Base-by-base conservation (phyloP, 2,113 vertebrate species). In the Argyrosomus japonicus region DNA sequence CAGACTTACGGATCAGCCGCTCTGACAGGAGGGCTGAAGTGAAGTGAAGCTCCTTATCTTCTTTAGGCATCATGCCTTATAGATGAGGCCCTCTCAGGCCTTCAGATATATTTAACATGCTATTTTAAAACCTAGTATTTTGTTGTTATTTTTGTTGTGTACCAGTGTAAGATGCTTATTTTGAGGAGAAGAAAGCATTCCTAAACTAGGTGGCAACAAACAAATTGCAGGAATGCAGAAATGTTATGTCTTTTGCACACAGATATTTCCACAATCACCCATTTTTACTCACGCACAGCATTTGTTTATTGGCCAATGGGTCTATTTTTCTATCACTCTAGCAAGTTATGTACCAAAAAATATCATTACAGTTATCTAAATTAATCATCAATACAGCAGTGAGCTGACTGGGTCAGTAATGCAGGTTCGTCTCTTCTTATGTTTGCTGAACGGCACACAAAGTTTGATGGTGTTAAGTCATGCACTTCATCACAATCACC, bases 41-140 rank as follows among this genome's bases (percentile, higher is more conserved):
- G 85, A 88, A 61, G 65, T 81, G 83, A 89, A 89, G 75, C 81
- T 84, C 54, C 74, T 92, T 88, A 92, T 91, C 85, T 83, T 87
- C 86, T 93, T 92, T 91, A 84, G 62, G 19, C 69, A 79, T 83
- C 60, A 12, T 48, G 51, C 36, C 62, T 82, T 63, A 69, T 21
- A 61, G 45, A 68, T 36, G 75, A 61, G 19, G 60, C 40, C 21
- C 64, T 57, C 13, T 84, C 61, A 79, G 75, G 79, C 86, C 75
- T 75, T 51, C 48, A 71, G 32, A 69, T 68, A 82, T 79, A 68
- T 85, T 82, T 72, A 82, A 81, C 47, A 64, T 8, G 14, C 19
- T 18, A 40, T 57, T 18, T 43, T 62, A 40, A 81, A 48, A 71
- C 51, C 47, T 47, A 45, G 1, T 29, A 51, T 27, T 61, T 48